Conservation (phyloP, 2,113 vertebrate species). For the Istiophorus platypterus region DNA sequence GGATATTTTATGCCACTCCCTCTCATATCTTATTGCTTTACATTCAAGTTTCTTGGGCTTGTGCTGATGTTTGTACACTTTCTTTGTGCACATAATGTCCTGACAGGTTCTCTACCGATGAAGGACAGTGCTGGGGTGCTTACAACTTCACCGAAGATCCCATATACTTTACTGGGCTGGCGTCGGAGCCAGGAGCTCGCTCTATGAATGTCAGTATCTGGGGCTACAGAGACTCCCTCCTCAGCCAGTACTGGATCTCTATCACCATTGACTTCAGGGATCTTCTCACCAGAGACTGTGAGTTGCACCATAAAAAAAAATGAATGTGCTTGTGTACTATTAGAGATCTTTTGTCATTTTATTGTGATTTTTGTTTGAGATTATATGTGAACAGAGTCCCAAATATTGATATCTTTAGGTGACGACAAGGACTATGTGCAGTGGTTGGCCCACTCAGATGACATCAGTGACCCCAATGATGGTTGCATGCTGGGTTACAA, state of each 20-base stretch:
- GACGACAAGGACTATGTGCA: conserved; percentile 89
- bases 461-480: conserved; percentile 89
- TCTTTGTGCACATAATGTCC: background rate
- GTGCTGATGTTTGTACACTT: background rate
- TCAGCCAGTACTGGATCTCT: conserved; percentile 89
- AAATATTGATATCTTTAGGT: conserved; percentile 74
- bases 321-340: no score
- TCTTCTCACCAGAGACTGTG: conserved; percentile 91
- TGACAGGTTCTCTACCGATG: conserved; percentile 94
- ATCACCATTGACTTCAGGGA: conserved; percentile 94
- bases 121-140: conserved; percentile 93
- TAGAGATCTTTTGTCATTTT: background rate
- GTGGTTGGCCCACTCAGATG: conserved; percentile 95
- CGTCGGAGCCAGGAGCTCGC: conserved; percentile 92
- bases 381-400: background rate
- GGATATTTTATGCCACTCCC: background rate
- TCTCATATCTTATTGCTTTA: background rate
- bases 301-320: conserved; percentile 49
- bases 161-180: conserved; percentile 92
- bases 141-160: conserved; percentile 88
- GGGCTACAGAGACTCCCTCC: conserved; percentile 88
- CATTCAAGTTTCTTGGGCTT: background rate
- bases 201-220: conserved; percentile 96
- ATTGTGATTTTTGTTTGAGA: background rate
- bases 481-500: conserved; percentile 96